Evolutionary conservation across 2,888 invertebrate species (phyloP), one percentile per base, ranked within the genome.

Genomic region (Iphiclides podalirius): DNA sequence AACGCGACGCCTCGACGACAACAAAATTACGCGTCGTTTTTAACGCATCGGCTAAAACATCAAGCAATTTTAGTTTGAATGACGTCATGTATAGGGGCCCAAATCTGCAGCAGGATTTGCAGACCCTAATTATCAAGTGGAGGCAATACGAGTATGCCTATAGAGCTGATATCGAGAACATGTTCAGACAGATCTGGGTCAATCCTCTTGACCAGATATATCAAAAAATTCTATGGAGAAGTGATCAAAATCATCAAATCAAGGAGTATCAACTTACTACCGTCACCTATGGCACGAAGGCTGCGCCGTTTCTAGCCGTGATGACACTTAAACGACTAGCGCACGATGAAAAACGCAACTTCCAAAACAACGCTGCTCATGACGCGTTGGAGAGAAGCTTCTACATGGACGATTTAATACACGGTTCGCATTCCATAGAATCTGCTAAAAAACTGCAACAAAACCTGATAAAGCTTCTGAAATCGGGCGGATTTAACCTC

Each of bases 151-250:
- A 48, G 31, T 58, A 54, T 4, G 59, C 41, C 0, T 50, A 49
- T 3, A 59, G 57, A 0, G 60, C 60, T 0, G 61, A 61, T 20
- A 53, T 61, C 0, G 59, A 58, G 23, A 61, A 60, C 36, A 58
- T 60, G 58, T 61, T 52, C 41, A 31, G 59, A 1, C 48, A 50
- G 7, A 57, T 64, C 7, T 43, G 41, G 20, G 13, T 54, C 0
- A 13, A 43, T 16, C 38, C 49, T 23, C 23, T 48, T 0, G 57
- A 62, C 44, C 58, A 55, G 35, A 8, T 11, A 1, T 50, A 53
- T 4, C 61, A 62, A 41, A 52, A 54, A 39, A 59, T 63, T 2
- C 11, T 60, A 1, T 55, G 57, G 62, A 4, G 6, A 31, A 9
- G 8, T 31, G 8, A 31, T 11, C 31, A 4, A 6, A 4, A 3